Base-by-base conservation (phyloP, 1,140 invertebrate genomes). In the Holotrichia oblita region DNA sequence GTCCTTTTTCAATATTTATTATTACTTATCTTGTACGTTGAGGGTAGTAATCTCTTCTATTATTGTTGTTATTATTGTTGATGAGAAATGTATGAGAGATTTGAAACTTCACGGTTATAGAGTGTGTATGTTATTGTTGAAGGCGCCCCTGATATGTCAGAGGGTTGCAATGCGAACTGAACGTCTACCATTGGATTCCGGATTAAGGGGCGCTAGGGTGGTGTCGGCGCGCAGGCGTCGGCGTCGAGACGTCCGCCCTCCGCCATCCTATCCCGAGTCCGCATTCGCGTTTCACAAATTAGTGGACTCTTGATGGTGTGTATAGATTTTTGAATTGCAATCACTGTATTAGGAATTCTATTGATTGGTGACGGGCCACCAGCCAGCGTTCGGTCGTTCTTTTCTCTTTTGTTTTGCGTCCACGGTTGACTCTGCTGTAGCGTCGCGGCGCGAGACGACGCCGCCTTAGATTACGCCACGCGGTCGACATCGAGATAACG, bases 241-340 rank as follows among this genome's bases (percentile, higher is more conserved):
- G 78, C 84, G 83, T 82, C 82, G 79, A 79, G 81, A 82, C 85
- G 83, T 83, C 83, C 82, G 79, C 83, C 83, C 82, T 82, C 78
- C 78, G 74, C 77, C 48, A 73, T 79, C 78, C 79, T 81, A 79
- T 79, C 81, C 48, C 79, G 81, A 78, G 78, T 83, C 81, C 83
- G 85, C 82, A 85, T 86, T 85, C 85, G 84, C 83, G 79, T 83
- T 80, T 79, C 80, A 84, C 85, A 84, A 86, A 86, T 86, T 86
- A 86, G 84, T 85, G 83, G 83, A 82, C 80, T 86, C 85, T 85
- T 86, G 85, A 85, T 85, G 85, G 84, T 81, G 83, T 86, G 85
- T 85, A 82, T 84, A 85, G 61, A 85, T 86, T 86, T 85, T 85
- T 80, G 83, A 86, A 86, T 85, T 85, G 84, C 82, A 82, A 84